Base-by-base conservation (phyloP, 2,113 vertebrate species). In the Zingel zingel region DNA sequence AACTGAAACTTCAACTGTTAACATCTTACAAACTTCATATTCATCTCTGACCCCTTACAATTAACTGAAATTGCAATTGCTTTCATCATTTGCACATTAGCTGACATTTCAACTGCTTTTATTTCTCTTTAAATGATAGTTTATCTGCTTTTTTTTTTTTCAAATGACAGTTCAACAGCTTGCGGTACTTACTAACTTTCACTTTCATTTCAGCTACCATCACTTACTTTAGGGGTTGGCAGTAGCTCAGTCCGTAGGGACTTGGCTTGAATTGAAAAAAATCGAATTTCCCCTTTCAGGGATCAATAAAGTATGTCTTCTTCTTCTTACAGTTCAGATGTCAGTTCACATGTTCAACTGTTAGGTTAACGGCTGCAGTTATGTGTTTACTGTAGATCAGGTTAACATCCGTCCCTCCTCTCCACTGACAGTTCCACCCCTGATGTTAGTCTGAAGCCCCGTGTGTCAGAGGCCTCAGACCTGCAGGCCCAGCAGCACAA, bases 401-500 rank as follows among this genome's bases (percentile, higher is more conserved):
- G 18, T 61, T 36, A 36, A 73, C 71, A 14, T 51, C 0, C 19
- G 48, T 59, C 36, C 2, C 21, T 86, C 25, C 33, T 54, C 30
- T 59, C 5, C 27, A 53, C 51, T 0, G n/a, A 43, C 93, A 99
- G 98, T 75, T 99, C 98, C 70, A 98, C 97, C n/a, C 98, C 98
- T 16, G 98, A 99, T 80, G 96, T 97, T 25, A 97, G 97, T 77
- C 96, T 97, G 91, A 99, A 99, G 93, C 96, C 96, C 47, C 94
- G 97, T 2, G 92, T 97, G 87, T 94, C 96, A 0, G 98, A 99
- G 83, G 95, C 96, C 39, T 95, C 96, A 2, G 97, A 99, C 25
- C 95, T 98, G 74, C 95, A 97, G 83, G 96, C 97, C 59, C 96
- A 97, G 74, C 95, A 97, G 84, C 97, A 96, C 91, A 95, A 97